Percentiles rank a stretch among this genome's conserved stretches.
These are phyloP conservation scores for Sebastes hubbsi DNA, from an alignment of 2,797 vertebrate genomes.

Conservation along the genomic window DNA sequence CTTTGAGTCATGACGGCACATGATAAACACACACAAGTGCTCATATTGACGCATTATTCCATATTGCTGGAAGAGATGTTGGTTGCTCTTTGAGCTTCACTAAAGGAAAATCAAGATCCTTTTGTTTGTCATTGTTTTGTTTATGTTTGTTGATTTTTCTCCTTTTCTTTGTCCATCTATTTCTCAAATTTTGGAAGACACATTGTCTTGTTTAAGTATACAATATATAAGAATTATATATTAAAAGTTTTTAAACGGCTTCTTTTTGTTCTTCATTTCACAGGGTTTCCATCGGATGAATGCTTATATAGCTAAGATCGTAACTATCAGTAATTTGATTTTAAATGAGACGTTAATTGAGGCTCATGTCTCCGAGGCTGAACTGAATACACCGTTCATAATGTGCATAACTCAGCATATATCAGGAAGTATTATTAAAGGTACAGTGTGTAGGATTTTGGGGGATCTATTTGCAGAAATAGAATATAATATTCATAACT, in stretches of 20 bases:
- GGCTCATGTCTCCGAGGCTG: not conserved
- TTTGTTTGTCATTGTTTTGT: constrained; percentile 66
- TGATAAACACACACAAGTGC: constrained; percentile 21
- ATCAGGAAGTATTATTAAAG: not conserved
- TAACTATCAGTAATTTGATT: not conserved
- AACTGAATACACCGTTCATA: not conserved
- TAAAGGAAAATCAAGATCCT: constrained; percentile 63
- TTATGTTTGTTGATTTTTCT: constrained; percentile 61
- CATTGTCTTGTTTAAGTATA: constrained; percentile 79
- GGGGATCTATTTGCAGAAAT: not conserved
- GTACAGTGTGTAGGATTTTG: not conserved
- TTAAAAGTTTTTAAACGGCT: constrained; percentile 74
- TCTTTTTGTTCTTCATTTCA: constrained; percentile 66
- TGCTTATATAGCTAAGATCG: not conserved
- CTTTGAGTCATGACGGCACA: constrained; percentile 35
- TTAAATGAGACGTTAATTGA: not conserved
- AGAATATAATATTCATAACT: not conserved
- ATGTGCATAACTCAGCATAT: not conserved
- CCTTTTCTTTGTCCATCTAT: constrained; percentile 67
- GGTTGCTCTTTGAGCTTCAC: constrained; percentile 54
- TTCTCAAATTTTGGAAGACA: constrained; percentile 72
- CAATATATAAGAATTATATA: constrained; percentile 80
- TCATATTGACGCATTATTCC: constrained; percentile 51
- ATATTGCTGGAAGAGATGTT: constrained; percentile 69
- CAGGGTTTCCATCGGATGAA: constrained; percentile 15